phyloP scores from a whole-genome alignment of 2,797 vertebrate species.

The Setipinna tenuifilis region DNA sequence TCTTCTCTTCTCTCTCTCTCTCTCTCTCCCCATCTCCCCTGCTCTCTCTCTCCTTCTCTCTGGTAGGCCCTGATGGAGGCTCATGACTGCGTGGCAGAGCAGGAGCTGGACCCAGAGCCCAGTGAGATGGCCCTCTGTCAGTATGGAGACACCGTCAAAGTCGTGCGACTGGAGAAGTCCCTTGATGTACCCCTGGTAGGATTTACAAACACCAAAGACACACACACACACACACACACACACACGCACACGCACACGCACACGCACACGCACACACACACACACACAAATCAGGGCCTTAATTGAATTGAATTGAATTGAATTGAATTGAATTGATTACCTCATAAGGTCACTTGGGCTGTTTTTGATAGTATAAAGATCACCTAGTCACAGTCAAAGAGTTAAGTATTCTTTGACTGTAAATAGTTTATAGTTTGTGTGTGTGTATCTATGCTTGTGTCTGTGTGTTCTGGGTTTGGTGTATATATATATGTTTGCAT shows the following conservation, averaged over 20 bases:
- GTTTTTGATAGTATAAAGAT: no score
- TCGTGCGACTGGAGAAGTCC: conserved; percentile 92
- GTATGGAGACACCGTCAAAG: conserved; percentile 89
- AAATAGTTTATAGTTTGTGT: not conserved
- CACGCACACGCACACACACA: not conserved
- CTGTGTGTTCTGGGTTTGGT: not conserved
- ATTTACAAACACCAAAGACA: not conserved
- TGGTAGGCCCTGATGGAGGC: conserved; percentile 89
- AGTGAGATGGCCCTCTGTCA: conserved; percentile 81
- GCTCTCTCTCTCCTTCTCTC: conserved; percentile 33
- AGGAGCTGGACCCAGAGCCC: conserved; percentile 83
- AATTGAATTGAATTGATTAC: no score
- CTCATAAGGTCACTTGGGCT: not conserved
- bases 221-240: not conserved
- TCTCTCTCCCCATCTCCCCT: conserved; percentile 44
- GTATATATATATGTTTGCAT: not conserved
- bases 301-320: no score
- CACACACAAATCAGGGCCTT: not conserved
- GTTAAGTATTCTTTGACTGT: no score
- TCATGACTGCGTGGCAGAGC: conserved; percentile 89
- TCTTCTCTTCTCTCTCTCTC: not conserved
- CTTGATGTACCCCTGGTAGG: conserved; percentile 89
- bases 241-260: not conserved
- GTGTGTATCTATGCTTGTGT: not conserved
- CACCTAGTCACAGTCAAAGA: no score